Conservation (phyloP, 2,888 invertebrate species). For the Priocnemis perturbator region DNA sequence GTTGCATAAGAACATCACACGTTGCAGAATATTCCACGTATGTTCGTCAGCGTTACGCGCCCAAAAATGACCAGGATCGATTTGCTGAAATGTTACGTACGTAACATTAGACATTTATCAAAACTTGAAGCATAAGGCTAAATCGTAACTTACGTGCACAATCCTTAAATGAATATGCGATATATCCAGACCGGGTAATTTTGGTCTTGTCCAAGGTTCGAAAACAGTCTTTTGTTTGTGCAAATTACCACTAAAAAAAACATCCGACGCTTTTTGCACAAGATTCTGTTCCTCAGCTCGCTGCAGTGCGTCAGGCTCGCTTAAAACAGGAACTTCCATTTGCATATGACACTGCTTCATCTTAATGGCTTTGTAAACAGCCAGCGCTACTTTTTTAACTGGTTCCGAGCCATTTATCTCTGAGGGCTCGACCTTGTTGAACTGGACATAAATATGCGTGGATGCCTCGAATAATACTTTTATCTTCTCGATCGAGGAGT, state of each 20-base stretch:
- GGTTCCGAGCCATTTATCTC: conserved; percentile 44
- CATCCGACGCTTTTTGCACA: conserved; percentile 5
- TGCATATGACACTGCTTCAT: conserved; percentile 76
- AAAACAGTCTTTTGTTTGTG: not conserved
- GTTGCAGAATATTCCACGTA: conserved; percentile 65
- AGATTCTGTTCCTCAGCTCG: conserved; percentile 58
- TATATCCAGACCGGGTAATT: conserved; percentile 79
- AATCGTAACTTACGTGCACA: conserved; percentile 77
- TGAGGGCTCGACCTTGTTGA: conserved; percentile 75
- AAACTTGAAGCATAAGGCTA: not conserved
- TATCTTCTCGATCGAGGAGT: conserved; percentile 31
- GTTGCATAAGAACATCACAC: conserved; percentile 65
- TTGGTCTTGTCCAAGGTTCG: conserved; percentile 71
- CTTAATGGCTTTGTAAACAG: conserved; percentile 87
- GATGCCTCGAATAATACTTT: conserved; percentile 73
- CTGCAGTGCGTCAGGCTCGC: conserved; percentile 48
- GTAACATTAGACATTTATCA: not conserved
- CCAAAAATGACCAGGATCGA: conserved; percentile 84
- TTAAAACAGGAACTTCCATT: conserved; percentile 77
- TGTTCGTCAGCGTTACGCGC: conserved; percentile 78
- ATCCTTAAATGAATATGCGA: conserved; percentile 78
- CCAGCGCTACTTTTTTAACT: conserved; percentile 71
- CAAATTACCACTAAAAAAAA: conserved; percentile 5
- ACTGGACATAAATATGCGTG: conserved; percentile 83
- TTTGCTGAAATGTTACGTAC: conserved; percentile 73